Evolutionary conservation across 2,113 vertebrate genomes (phyloP).

Genomic region (Trematocara unimaculatum): DNA sequence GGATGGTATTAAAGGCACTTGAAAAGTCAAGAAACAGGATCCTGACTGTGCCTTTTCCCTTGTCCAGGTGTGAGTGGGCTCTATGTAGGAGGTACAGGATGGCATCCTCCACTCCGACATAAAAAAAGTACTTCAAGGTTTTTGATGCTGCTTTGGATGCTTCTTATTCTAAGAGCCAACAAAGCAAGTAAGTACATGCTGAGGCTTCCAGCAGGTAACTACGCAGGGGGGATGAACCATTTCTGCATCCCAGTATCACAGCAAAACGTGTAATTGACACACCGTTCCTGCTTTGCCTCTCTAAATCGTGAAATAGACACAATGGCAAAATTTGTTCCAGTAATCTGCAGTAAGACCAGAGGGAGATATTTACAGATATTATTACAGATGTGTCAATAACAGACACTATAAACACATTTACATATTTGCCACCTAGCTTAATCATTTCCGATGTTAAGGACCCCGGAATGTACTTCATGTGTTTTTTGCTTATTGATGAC

Average conservation of each 20-base stretch:
- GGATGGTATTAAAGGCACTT: fast-evolving
- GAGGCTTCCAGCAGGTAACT: background rate
- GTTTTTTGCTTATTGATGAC: background rate
- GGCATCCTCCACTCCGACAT: background rate
- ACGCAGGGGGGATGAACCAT: background rate
- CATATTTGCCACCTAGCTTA: background rate
- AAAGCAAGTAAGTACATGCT: background rate
- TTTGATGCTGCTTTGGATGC: background rate
- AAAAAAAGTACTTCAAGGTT: background rate
- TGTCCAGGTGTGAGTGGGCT: background rate
- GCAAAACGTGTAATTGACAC: background rate
- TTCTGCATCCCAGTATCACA: background rate
- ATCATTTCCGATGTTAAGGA: background rate
- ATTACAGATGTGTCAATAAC: background rate
- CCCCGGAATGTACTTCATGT: background rate
- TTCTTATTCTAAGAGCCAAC: background rate
- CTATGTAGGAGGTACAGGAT: background rate
- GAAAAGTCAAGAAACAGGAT: background rate
- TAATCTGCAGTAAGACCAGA: background rate
- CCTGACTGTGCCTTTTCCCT: background rate
- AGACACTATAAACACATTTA: background rate
- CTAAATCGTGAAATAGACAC: background rate
- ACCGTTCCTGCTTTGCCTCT: background rate
- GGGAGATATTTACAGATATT: background rate
- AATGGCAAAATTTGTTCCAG: background rate